Evolutionary conservation across 2,797 vertebrate species (phyloP), one percentile per base, ranked within the genome.

Genomic region (Argyrosomus regius): DNA sequence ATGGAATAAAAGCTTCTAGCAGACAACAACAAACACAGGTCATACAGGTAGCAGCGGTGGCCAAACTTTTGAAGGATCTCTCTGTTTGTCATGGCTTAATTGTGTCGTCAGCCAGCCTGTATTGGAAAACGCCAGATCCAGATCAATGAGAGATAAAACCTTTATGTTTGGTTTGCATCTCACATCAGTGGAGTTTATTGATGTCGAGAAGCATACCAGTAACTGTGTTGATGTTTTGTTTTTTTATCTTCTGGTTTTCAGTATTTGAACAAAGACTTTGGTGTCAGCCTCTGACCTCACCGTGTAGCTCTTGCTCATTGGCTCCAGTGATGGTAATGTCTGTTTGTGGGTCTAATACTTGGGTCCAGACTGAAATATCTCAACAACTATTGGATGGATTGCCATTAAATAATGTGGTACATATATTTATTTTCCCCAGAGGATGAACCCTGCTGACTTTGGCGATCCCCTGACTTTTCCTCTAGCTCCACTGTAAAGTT

Each of bases 41-140:
- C 81, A 75, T 85, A 72, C 82, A 87, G 83, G 83, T 81, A 81
- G 78, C 82, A 64, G 79, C 16, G 12, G 26, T 3, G 49, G 76
- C 72, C 66, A 81, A 67, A 79, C 45, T 59, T 77, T 48, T 58
- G 20, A 59, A 64, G 50, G 63, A 61, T 58, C 70, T 6, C 28
- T 69, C 26, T 35, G 64, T 72, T 64, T 72, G 62, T 65, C 39
- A 3, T 3, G 66, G 13, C 24, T 48, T 43, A 54, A 57, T 67
- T 68, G 22, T 74, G 70, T 43, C 22, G 3, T 52, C 41, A 49
- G 67, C 35, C 49, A 28, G 60, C 26, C 57, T 57, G 45, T 43
- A 2, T 35, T 26, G 49, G 66, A 46, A 58, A 70, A 39, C 22
- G 9, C 45, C 28, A 63, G 45, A 49, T 58, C 66, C 46, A 4